phyloP scores from a whole-genome alignment of 2,113 vertebrate genomes.

The Zosterops borbonicus region DNA sequence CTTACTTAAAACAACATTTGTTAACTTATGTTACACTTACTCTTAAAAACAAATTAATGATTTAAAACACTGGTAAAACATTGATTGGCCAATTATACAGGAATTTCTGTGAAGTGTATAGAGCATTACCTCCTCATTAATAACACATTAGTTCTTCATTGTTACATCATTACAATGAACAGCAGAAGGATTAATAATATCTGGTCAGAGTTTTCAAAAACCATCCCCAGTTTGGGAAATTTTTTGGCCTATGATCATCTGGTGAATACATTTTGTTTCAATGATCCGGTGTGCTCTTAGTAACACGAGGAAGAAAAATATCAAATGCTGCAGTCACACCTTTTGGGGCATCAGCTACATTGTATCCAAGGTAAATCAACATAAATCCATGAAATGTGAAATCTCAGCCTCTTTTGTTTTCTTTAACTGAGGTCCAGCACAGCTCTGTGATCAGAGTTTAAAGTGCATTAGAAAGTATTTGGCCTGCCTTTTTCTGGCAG shows the following conservation, averaged over 20 bases:
- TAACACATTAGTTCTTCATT: slow-evolving; percentile 6
- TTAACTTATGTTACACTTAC: slow-evolving; percentile 2
- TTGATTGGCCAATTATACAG: slow-evolving; percentile 11
- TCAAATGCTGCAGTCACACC: not conserved
- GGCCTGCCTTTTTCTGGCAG: not conserved
- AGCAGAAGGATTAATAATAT: not conserved
- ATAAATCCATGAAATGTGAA: not conserved
- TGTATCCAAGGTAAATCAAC: not conserved
- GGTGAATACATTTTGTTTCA: not conserved
- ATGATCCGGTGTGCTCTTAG: not conserved
- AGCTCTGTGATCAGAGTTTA: not conserved
- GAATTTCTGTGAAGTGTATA: not conserved
- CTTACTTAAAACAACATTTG: slow-evolving; percentile 9
- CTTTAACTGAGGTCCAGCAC: not conserved
- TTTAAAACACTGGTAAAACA: slow-evolving; percentile 5
- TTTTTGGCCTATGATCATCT: not conserved
- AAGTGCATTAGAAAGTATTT: not conserved
- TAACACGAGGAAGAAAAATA: not conserved
- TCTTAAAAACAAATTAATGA: slow-evolving; percentile 39
- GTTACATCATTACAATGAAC: not conserved
- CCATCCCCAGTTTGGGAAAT: not conserved
- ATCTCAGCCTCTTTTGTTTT: not conserved
- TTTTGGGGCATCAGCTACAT: not conserved
- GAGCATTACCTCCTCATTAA: slow-evolving; percentile 28
- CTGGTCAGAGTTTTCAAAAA: not conserved